phyloP scores from a whole-genome alignment of 2,797 vertebrate genomes.

The Merluccius polli region DNA sequence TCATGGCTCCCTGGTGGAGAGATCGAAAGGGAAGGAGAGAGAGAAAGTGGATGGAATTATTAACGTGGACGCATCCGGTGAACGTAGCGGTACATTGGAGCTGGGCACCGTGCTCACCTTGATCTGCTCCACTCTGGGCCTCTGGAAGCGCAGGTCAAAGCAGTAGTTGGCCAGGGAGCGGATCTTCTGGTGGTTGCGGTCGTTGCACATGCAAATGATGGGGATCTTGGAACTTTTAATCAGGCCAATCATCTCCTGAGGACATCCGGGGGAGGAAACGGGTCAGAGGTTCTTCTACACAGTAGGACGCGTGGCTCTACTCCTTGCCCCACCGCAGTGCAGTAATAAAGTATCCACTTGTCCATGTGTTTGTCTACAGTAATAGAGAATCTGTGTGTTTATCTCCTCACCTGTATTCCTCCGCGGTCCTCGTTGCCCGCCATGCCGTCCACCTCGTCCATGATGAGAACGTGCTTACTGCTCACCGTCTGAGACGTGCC shows the following conservation, averaged over 20 bases:
- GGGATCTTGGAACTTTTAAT: slow-evolving; percentile 91
- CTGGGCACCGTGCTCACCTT: slow-evolving; percentile 76
- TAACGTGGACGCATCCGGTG: neutral
- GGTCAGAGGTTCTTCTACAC: neutral
- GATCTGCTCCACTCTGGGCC: slow-evolving; percentile 92
- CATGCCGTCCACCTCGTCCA: slow-evolving; percentile 99
- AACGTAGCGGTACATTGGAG: neutral
- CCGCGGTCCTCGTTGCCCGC: slow-evolving; percentile 96
- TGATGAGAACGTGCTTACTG: slow-evolving; percentile 87
- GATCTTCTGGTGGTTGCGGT: slow-evolving; percentile 96
- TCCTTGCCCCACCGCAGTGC: too few relatives aligned
- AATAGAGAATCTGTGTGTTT: too few relatives aligned
- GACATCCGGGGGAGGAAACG: neutral
- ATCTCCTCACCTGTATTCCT: slow-evolving; percentile 87
- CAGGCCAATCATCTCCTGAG: slow-evolving; percentile 88
- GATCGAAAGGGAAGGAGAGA: neutral
- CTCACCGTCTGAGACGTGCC: slow-evolving; percentile 80
- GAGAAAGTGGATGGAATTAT: neutral
- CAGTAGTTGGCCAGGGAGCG: slow-evolving; percentile 93
- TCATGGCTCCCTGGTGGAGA: slow-evolving; percentile 86
- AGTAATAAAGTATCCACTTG: too few relatives aligned
- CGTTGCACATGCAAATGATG: slow-evolving; percentile 98
- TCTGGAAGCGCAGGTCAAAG: slow-evolving; percentile 93
- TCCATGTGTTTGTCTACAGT: too few relatives aligned
- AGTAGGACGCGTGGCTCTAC: neutral